Base-by-base conservation (phyloP, 1,140 invertebrate genomes). In the Plodia interpunctella region DNA sequence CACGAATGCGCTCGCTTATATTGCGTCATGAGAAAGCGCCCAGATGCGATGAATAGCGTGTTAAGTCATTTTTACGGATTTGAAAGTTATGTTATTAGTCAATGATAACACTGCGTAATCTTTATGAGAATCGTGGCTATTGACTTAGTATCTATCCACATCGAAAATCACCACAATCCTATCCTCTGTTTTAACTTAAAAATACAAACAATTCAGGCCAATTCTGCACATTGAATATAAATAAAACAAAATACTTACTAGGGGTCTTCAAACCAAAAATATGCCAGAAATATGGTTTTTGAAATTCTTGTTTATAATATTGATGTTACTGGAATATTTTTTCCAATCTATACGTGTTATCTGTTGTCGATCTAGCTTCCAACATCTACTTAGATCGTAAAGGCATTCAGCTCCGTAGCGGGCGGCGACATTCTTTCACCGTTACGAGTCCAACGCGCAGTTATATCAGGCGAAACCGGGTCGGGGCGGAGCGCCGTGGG, bases 361-460 rank as follows among this genome's bases (percentile, higher is more conserved):
- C 21, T 25, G 2, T 2, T 25, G 6, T 6, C 21, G 21, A 44
- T 44, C 38, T 15, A 44, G 38, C 13, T 10, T 44, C 38, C 10
- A 44, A 6, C 21, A 25, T 25, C 10, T 44, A 44, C 13, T n/a
- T 6, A 44, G 5, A 1, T 44, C 5, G 38, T 44, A 44, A 56
- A 28, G 44, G 49, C 51, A 60, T 60, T 25, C 55, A 50, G 52
- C 52, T 38, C 38, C 51, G 44, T 74, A 74, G 68, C 67, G 70
- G 63, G 60, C 59, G 62, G 50, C 59, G 59, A 30, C 74, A 80
- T 80, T 78, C 72, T 77, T 68, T 69, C 54, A 74, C 78, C 78
- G 78, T 81, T 81, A 79, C 70, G 62, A 59, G 66, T 79, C 74
- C 78, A 78, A 78, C 68, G 72, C 74, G 76, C 78, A 78, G 78